These are phyloP conservation scores for Anguilla marmorata DNA, from an alignment of 2,797 vertebrate genomes.

Conservation along the genomic window DNA sequence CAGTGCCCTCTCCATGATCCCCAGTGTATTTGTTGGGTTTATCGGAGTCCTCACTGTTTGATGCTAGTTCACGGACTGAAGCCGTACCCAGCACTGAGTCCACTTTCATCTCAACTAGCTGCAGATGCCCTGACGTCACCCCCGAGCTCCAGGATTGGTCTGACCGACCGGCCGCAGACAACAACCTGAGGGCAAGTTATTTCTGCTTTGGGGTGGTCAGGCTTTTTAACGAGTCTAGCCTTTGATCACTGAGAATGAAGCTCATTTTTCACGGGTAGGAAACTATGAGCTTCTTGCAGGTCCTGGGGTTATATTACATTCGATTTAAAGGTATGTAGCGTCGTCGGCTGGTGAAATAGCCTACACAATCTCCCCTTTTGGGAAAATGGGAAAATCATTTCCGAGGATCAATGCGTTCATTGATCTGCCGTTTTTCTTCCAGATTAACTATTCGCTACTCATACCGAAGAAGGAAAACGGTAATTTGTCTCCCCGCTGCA, in stretches of 20 bases:
- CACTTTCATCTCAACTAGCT: conserved; percentile 80
- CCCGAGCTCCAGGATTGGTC: conserved; percentile 72
- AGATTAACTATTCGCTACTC: no score
- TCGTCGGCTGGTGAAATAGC: neutral
- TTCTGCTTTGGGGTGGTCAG: neutral
- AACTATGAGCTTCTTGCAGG: neutral
- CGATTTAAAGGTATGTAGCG: neutral
- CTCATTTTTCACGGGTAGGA: neutral
- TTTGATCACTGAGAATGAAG: neutral
- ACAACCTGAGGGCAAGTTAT: conserved; percentile 20
- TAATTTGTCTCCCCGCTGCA: no score
- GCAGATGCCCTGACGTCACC: conserved; percentile 83
- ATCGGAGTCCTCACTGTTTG: conserved; percentile 37
- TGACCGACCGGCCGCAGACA: conserved; percentile 48
- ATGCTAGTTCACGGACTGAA: conserved; percentile 59
- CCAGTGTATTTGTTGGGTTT: conserved; percentile 38
- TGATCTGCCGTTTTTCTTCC: no score
- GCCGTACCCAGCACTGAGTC: conserved; percentile 74
- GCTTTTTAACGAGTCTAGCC: conserved; percentile 13
- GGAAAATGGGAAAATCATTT: neutral
- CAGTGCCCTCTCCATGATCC: conserved; percentile 24
- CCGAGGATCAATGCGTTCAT: no score
- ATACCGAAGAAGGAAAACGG: no score
- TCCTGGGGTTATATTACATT: neutral
- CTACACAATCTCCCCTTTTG: neutral